Evolutionary conservation across 2,888 invertebrate species (phyloP), one percentile per base, ranked within the genome.

Genomic region (Synergus japonicus): DNA sequence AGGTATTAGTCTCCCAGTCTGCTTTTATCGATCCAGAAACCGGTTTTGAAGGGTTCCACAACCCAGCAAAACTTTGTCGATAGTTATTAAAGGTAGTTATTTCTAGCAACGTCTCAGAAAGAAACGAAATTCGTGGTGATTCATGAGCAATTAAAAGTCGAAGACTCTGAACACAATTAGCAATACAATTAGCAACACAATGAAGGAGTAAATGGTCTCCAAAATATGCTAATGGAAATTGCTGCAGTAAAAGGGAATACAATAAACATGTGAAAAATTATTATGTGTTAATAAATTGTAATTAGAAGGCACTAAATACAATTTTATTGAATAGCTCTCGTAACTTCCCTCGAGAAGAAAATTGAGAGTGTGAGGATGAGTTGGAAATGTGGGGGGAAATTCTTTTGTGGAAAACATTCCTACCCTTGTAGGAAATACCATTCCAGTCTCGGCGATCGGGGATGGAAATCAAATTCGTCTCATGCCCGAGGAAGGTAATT

Each of bases 1-100:
- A 73, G 54, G 37, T 49, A 29, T 29, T 29, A 54, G 54, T n/a
- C 54, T n/a, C 18, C 54, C 54, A 73, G 73, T 54, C 54, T 15
- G 54, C 54, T 54, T 73, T 54, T 54, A 73, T 73, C 73, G 73
- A 73, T 73, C 73, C 49, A 7, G 73, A 73, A 73, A 73, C 73
- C 54, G 73, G 54, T 73, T 73, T 73, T 54, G 41, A 73, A 73
- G 73, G 54, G 73, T 73, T 49, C 73, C 73, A 10, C 54, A 49
- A 54, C 54, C 44, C 46, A 49, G n/a, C 13, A n/a, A 73, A 73
- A 73, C 54, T 73, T 73, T 73, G 37, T 73, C 73, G 73, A 54
- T 73, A 37, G 54, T 73, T 58, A 73, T 73, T 58, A 73, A 73
- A 73, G 12, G 41, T 58, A 73, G 54, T 73, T 73, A 73, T 73